Percentiles rank a stretch among this genome's conserved stretches.
Conservation (phyloP, 64 coral and sea anemone genomes). For the Actinia tenebrosa region DNA sequence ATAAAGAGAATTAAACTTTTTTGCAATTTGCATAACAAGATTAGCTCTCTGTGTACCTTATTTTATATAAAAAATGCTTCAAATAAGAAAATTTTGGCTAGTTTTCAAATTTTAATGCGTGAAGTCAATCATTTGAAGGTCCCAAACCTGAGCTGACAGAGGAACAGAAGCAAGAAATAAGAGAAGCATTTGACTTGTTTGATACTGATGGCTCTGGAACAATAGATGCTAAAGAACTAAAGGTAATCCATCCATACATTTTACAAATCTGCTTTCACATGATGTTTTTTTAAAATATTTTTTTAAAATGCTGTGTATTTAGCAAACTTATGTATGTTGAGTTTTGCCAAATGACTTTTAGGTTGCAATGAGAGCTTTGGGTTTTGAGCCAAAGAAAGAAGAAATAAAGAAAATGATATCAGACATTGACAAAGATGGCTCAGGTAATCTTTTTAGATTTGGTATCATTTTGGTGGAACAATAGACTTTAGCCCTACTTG, state of each 20-base stretch:
- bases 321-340: neutral
- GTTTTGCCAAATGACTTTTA: neutral
- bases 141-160: constrained; percentile 99
- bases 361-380: constrained; percentile 98
- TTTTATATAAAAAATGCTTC: too few relatives aligned
- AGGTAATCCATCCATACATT: constrained; percentile 39
- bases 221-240: constrained; percentile 98
- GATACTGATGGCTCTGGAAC: constrained; percentile 99
- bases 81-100: neutral
- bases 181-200: constrained; percentile 99
- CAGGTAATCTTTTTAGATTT: constrained; percentile 42
- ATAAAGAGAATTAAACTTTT: too few relatives aligned
- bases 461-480: neutral
- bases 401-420: constrained; percentile 99
- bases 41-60: too few relatives aligned
- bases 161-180: constrained; percentile 98
- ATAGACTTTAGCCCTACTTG: too few relatives aligned
- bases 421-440: constrained; percentile 98
- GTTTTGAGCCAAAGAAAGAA: constrained; percentile 99
- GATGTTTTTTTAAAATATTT: too few relatives aligned
- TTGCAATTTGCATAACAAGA: too few relatives aligned
- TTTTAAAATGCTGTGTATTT: too few relatives aligned
- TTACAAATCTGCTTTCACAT: neutral
- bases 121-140: constrained; percentile 31
- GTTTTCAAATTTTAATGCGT: neutral